phyloP scores from a whole-genome alignment of 2,888 invertebrate species.

The Campoplex capitator region DNA sequence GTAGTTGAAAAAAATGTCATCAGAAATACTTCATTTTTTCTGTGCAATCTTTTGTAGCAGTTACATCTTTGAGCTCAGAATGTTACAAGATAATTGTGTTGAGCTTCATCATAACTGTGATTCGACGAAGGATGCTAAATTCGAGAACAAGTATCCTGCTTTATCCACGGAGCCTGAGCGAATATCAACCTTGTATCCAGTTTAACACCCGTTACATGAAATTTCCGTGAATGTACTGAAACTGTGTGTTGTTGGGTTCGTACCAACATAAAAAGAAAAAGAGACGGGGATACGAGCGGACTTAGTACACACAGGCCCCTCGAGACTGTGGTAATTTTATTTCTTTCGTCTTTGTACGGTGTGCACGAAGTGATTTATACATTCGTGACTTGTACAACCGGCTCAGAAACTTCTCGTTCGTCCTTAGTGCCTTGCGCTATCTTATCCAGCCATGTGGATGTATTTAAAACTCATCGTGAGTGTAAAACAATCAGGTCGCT shows the following conservation, averaged over 20 bases:
- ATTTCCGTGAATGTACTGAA: too few relatives aligned
- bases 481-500: conserved; percentile 81
- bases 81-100: too few relatives aligned
- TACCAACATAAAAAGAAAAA: conserved; percentile 33
- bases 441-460: conserved; percentile 64
- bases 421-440: conserved; percentile 60
- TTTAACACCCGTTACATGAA: too few relatives aligned
- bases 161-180: too few relatives aligned
- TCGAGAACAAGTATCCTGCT: too few relatives aligned
- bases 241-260: background rate
- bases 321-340: conserved; percentile 36
- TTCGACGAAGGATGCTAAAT: too few relatives aligned
- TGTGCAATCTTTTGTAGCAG: too few relatives aligned
- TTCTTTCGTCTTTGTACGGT: conserved; percentile 30
- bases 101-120: too few relatives aligned
- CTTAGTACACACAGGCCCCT: conserved; percentile 31
- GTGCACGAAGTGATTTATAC: conserved; percentile 29
- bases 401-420: conserved; percentile 53
- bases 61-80: too few relatives aligned
- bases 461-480: conserved; percentile 57
- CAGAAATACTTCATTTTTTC: too few relatives aligned
- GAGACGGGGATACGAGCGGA: conserved; percentile 23
- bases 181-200: too few relatives aligned
- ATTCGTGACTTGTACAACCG: conserved; percentile 51
- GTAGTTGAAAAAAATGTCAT: too few relatives aligned